Conservation (phyloP, 2,797 vertebrate genomes). For the Oreortyx pictus region DNA sequence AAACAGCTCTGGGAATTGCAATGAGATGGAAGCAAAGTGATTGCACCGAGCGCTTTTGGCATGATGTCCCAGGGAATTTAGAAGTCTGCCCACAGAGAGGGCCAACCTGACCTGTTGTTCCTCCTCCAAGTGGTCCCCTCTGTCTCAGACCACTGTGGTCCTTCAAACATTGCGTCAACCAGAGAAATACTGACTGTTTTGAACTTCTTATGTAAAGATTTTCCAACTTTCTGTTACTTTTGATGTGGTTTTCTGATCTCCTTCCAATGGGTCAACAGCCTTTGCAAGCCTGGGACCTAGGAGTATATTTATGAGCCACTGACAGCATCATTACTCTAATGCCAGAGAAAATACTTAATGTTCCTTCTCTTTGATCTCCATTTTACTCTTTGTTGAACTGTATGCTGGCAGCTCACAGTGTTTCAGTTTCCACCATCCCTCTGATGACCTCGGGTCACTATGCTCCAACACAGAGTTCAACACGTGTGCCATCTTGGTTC, state of each 20-base stretch:
- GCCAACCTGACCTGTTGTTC: neutral
- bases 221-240: neutral
- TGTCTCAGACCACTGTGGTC: neutral
- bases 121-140: neutral
- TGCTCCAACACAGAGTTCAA: neutral
- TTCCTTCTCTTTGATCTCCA: neutral
- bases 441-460: neutral
- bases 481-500: neutral
- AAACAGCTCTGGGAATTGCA: neutral
- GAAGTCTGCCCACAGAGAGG: neutral
- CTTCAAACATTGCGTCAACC: neutral
- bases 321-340: neutral
- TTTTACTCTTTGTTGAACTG: neutral
- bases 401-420: neutral
- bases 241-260: neutral
- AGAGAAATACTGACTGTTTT: neutral
- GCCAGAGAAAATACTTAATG: neutral
- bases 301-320: neutral
- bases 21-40: neutral
- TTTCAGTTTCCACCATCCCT: neutral
- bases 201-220: neutral
- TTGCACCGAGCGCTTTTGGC: neutral
- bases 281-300: neutral
- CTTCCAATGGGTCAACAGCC: neutral
- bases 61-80: neutral